Conservation (phyloP, 2,797 vertebrate species). For the Anniella stebbinsi region DNA sequence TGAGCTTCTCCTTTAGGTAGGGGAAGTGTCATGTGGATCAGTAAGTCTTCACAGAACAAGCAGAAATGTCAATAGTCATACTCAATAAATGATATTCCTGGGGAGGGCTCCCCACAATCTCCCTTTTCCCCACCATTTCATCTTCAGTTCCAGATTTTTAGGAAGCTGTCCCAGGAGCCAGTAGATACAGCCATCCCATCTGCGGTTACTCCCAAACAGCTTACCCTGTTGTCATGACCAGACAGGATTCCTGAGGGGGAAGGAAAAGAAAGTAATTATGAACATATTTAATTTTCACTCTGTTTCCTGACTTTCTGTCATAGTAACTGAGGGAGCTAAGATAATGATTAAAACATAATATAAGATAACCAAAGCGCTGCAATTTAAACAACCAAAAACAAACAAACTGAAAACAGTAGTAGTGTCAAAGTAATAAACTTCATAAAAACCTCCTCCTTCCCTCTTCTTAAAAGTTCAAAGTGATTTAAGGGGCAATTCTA, state of each 20-base stretch:
- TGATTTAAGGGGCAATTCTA: not conserved
- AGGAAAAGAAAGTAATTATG: not conserved
- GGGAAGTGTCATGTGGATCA: conserved; percentile 2
- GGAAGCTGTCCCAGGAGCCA: conserved; percentile 99
- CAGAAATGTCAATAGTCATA: conserved; percentile 47
- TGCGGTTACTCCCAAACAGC: conserved; percentile 93
- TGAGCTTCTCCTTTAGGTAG: conserved; percentile 17
- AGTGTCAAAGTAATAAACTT: not conserved
- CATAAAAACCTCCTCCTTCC: not conserved
- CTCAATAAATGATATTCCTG: conserved; percentile 42
- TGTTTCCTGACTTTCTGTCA: fast-evolving
- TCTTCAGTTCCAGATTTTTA: conserved; percentile 96
- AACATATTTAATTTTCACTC: conserved; percentile 38
- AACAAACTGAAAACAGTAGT: not conserved
- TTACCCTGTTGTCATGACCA: conserved; percentile 97
- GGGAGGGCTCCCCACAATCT: not conserved
- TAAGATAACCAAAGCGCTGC: not conserved
- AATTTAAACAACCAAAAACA: not conserved
- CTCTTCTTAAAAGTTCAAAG: not conserved
- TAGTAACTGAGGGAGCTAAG: not conserved
- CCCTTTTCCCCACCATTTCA: not conserved
- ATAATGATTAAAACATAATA: not conserved
- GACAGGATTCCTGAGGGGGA: conserved; percentile 87
- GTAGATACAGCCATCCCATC: conserved; percentile 97
- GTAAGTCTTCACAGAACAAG: conserved; percentile 60